Evolutionary conservation across 2,113 vertebrate genomes (phyloP).

Genomic region (Malurus cyaneus): DNA sequence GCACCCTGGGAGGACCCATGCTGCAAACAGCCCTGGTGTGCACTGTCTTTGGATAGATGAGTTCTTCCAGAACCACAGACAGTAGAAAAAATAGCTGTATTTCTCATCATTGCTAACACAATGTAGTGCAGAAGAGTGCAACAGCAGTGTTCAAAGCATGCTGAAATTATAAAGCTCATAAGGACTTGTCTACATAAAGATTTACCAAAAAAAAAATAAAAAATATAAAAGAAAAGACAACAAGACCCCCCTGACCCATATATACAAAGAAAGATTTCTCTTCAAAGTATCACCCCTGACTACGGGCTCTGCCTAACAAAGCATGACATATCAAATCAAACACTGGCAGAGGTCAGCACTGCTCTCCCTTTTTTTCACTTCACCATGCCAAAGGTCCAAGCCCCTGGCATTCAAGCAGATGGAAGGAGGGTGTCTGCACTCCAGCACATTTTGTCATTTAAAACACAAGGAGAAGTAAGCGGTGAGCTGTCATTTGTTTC

Average conservation of each 20-base stretch:
- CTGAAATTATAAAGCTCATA: not conserved
- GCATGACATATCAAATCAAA: not conserved
- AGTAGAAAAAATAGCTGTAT: not conserved
- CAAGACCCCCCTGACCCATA: rapidly evolving
- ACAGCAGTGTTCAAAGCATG: not conserved
- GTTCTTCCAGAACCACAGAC: not conserved
- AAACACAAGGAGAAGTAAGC: not conserved
- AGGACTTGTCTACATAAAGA: not conserved
- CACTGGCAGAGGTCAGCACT: not conserved
- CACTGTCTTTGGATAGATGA: not conserved
- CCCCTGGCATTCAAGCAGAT: not conserved
- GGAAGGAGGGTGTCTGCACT: not conserved
- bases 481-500: not conserved
- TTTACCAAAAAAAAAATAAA: not conserved
- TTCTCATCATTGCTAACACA: not conserved
- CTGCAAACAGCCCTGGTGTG: not conserved
- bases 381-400: not conserved
- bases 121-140: not conserved
- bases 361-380: not conserved
- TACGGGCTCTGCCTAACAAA: not conserved
- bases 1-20: not conserved
- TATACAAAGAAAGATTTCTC: not conserved
- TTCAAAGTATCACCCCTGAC: not conserved
- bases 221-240: too few relatives aligned
- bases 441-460: not conserved